Conservation (phyloP, 1,140 invertebrate genomes). For the Myzus persicae region DNA sequence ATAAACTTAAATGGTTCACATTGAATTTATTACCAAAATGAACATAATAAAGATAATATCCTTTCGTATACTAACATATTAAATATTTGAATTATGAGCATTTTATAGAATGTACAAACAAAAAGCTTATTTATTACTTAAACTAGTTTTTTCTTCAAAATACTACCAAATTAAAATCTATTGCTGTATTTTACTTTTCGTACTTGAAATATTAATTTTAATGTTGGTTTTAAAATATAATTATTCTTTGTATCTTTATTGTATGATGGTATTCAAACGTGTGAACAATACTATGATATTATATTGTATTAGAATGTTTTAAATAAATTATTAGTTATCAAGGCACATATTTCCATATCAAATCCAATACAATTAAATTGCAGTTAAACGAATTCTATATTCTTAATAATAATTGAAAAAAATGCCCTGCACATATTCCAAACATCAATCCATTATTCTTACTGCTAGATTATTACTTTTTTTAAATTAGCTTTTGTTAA, state of each 20-base stretch:
- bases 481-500: too few species aligned
- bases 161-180: neutral
- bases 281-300: too few species aligned
- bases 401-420: too few species aligned
- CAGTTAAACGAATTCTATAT: too few species aligned
- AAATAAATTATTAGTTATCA: too few species aligned
- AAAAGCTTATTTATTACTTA: conserved; percentile 2
- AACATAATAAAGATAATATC: neutral
- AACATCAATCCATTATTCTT: too few species aligned
- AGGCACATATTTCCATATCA: neutral
- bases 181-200: neutral
- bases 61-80: neutral
- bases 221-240: neutral
- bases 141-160: neutral
- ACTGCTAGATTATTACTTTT: too few species aligned
- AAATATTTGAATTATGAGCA: conserved; percentile 17
- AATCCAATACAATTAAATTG: neutral
- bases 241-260: too few species aligned
- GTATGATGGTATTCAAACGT: too few species aligned
- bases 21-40: conserved; percentile 7
- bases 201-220: neutral
- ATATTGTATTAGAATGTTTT: too few species aligned
- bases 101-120: neutral
- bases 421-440: too few species aligned
- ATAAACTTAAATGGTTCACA: neutral